Base-by-base conservation (phyloP, 1,140 invertebrate species). In the Drosophila serrata region DNA sequence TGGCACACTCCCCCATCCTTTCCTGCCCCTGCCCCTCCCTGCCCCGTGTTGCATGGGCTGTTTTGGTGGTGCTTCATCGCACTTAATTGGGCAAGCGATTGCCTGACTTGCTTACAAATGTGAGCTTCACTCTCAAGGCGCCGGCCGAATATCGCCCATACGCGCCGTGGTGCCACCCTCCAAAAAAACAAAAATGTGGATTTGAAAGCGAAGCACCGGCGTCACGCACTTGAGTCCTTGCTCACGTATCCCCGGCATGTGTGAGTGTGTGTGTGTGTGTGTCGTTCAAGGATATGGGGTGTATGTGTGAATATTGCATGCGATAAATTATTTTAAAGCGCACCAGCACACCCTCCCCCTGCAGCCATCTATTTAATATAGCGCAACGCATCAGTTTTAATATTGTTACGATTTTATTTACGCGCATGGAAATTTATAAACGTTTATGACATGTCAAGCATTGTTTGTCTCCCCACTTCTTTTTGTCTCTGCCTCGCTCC, bases 271-370 rank as follows among this genome's bases (percentile, higher is more conserved):
- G 59, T 27, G 46, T 43, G 31, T 40, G 43, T 35, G 51, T 51
- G 59, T 79, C n/a, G n/a, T n/a, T n/a, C n/a, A n/a, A n/a, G n/a
- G n/a, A n/a, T n/a, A n/a, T n/a, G n/a, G 37, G 7, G 45, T 35
- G 24, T 57, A 59, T 61, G 69, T 67, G 68, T 80, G 75, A 81
- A 84, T 90, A 88, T 88, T 81, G 69, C 78, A 73, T 75, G 81
- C 85, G 74, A 90, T 90, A 90, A 90, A 90, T 90, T 90, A 90
- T 90, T 90, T 90, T 88, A 85, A 90, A 90, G 75, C 75, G 75
- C 60, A 13, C 29, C 31, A 17, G 7, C 58, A 35, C 39, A 35
- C 39, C 31, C 31, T n/a, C 24, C 24, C 24, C 63, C 29, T 42
- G 46, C 39, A 55, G 59, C 65, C 68, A 75, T 84, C 78, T 86